Conservation (phyloP, 1,140 invertebrate genomes). For the Tyrophagus putrescentiae region DNA sequence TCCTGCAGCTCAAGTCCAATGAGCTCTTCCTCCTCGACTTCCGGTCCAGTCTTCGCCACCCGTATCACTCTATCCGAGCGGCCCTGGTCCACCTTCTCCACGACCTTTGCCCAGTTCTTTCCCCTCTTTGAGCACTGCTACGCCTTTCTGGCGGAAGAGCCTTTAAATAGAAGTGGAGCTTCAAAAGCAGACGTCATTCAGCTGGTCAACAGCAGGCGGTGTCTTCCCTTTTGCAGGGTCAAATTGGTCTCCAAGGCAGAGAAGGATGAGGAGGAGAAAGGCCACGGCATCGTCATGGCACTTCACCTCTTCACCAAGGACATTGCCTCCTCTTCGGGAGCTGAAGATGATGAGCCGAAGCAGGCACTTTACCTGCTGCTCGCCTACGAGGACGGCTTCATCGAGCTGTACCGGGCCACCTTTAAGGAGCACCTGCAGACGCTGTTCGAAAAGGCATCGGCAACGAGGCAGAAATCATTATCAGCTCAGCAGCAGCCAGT, state of each 20-base stretch:
- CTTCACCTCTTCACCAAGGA: background rate
- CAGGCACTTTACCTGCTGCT: background rate
- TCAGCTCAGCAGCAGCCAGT: too few species aligned
- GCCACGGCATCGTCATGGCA: conserved; percentile 1
- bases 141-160: background rate
- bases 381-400: conserved; percentile 14
- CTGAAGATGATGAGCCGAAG: background rate
- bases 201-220: background rate
- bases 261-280: background rate
- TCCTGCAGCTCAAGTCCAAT: background rate
- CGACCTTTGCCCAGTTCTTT: conserved; percentile 2
- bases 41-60: background rate
- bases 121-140: background rate
- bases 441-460: background rate
- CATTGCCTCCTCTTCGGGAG: background rate
- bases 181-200: background rate
- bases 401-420: background rate
- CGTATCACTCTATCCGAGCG: background rate
- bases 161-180: too few species aligned
- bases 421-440: background rate
- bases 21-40: background rate
- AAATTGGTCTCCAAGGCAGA: background rate
- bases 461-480: too few species aligned
- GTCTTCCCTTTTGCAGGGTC: background rate
- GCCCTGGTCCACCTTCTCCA: background rate